A percentile compares a stretch with the other conserved stretches of the same genome.
These are phyloP conservation scores for Pseudopipra pipra DNA, from an alignment of 2,113 vertebrate species.

Conservation along the genomic window DNA sequence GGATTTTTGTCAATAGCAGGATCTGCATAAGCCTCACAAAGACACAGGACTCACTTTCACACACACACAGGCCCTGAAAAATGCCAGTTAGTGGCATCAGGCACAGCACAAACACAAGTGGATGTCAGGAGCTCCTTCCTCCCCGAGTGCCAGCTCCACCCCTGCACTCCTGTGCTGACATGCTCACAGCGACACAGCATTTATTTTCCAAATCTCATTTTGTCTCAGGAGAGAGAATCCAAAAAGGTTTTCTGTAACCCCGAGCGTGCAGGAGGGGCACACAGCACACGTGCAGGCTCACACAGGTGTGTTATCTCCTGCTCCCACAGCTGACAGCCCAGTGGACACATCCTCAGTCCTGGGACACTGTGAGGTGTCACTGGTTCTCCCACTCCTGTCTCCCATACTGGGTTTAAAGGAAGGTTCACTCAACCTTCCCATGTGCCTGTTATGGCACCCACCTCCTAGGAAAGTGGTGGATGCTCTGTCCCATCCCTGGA, in stretches of 20 bases:
- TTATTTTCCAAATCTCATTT: constrained; percentile 34
- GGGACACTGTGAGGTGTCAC: not conserved
- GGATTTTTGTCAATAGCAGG: not conserved
- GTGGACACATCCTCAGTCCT: not conserved
- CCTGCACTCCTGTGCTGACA: constrained; percentile 35
- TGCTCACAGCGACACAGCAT: not conserved
- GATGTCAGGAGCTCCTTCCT: not conserved
- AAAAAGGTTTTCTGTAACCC: not conserved
- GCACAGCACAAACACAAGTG: not conserved
- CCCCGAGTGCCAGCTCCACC: not conserved
- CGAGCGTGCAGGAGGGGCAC: not conserved
- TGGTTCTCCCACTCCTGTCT: not conserved
- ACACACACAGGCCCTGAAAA: not conserved
- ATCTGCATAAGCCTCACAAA: not conserved
- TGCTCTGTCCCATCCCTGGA: not conserved
- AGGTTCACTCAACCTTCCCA: not conserved
- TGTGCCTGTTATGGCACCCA: not conserved
- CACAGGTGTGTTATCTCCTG: not conserved
- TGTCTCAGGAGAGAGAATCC: not conserved
- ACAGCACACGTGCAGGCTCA: not conserved
- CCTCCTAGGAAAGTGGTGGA: not conserved
- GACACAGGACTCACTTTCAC: no score
- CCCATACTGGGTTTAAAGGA: rapidly evolving
- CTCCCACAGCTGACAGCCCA: not conserved
- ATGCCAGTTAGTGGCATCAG: not conserved